These are phyloP conservation scores for Pterostichus madidus DNA, from an alignment of 2,888 invertebrate genomes.

Conservation along the genomic window DNA sequence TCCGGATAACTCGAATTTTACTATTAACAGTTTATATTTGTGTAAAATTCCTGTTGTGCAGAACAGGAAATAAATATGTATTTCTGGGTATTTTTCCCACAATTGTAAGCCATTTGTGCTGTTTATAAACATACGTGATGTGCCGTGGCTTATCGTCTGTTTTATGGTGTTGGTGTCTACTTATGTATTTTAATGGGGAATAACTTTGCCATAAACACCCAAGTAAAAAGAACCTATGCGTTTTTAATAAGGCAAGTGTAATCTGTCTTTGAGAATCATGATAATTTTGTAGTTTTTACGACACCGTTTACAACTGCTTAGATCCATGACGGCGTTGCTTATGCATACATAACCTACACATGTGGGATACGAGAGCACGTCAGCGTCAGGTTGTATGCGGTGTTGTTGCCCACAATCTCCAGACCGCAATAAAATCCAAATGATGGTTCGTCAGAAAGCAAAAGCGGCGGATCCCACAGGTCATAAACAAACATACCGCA, in stretches of 20 bases:
- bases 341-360: constrained; percentile 11
- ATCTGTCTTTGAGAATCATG: too few relatives aligned
- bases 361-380: constrained; percentile 6
- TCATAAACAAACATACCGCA: constrained; percentile 47
- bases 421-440: constrained; percentile 58
- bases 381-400: constrained; percentile 15
- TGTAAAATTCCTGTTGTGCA: too few relatives aligned
- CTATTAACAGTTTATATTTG: too few relatives aligned
- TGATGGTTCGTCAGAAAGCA: constrained; percentile 39
- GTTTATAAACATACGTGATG: not conserved
- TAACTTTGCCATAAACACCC: constrained; percentile 9
- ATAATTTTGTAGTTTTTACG: not conserved
- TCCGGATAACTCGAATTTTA: too few relatives aligned
- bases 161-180: constrained; percentile 20
- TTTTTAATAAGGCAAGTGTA: constrained; percentile 1
- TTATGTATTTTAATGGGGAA: constrained; percentile 30
- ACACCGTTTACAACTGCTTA: not conserved
- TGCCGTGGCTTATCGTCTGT: not conserved
- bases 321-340: not conserved
- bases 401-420: constrained; percentile 34
- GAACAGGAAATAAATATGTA: too few relatives aligned
- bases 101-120: constrained; percentile 2
- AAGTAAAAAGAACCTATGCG: constrained; percentile 1
- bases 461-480: constrained; percentile 13
- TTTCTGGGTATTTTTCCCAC: not conserved